A percentile compares a stretch with the other conserved stretches of the same genome.
Evolutionary conservation across 2,797 vertebrate genomes (phyloP).

Genomic region (Eospalax fontanierii): DNA sequence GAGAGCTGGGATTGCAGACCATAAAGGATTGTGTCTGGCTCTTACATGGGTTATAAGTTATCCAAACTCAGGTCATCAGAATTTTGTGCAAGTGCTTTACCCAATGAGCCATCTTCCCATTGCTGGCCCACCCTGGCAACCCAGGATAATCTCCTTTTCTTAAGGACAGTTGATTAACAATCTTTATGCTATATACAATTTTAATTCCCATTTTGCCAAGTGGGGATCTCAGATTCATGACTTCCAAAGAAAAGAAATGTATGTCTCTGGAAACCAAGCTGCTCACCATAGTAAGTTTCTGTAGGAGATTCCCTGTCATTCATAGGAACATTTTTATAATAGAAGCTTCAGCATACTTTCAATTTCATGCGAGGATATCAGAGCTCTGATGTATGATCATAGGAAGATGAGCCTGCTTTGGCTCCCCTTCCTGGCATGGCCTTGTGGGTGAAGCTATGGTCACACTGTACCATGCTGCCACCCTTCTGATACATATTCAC

Average conservation of each 20-base stretch:
- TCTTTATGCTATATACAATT: background rate
- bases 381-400: background rate
- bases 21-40: background rate
- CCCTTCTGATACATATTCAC: background rate
- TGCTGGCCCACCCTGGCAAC: background rate
- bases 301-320: background rate
- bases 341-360: background rate
- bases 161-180: background rate
- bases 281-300: background rate
- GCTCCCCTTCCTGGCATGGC: slow-evolving; percentile 25
- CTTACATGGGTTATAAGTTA: background rate
- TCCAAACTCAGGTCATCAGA: background rate
- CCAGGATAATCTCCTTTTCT: background rate
- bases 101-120: background rate
- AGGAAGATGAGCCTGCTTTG: background rate
- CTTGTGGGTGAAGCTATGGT: background rate
- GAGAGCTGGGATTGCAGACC: background rate
- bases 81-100: background rate
- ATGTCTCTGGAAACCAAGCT: background rate
- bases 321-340: background rate
- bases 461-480: background rate
- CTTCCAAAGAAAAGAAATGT: background rate
- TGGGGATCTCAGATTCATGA: background rate
- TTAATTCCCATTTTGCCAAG: background rate
- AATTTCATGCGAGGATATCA: slow-evolving; percentile 11